Base-by-base conservation (phyloP, 2,888 invertebrate genomes). In the Eubasilissa splendida region DNA sequence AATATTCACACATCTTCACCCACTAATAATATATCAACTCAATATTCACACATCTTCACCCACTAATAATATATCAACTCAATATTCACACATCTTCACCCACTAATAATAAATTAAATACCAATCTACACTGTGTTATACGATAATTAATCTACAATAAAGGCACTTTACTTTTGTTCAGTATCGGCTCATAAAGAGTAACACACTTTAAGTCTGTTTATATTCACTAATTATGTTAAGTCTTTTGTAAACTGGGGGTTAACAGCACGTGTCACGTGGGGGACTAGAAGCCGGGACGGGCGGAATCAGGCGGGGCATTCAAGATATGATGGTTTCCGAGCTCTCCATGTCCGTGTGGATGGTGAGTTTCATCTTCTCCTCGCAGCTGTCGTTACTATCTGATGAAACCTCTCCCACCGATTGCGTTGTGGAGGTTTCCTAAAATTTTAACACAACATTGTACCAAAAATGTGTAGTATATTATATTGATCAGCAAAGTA, bases 321-420 rank as follows among this genome's bases (percentile, higher is more conserved):
- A 79, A n/a, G 53, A 79, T 31, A 83, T 76, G 12, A 82, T 82
- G 66, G 87, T 86, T 1, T 90, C 92, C 0, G 91, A 89, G 11
- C 87, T 90, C 77, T 93, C 93, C 10, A 89, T 89, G 0, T 93
- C 93, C 4, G 93, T 91, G 84, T 93, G 93, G 74, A 94, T 93
- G 7, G 94, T 93, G 7, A 95, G 92, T 91, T 95, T 94, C 92
- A 95, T 95, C 87, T 95, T 95, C 85, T 94, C 94, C 84, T 95
- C 94, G 84, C 92, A 93, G 84, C 94, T 94, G 86, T 92, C 93
- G 77, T 92, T 92, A 81, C 94, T 94, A 85, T 94, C 95, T 0
- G 94, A 94, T 3, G 92, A 92, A 7, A 77, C 71, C 12, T 75
- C 75, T 83, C 92, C 92, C 86, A 93, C 93, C 0, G 93, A 93